Conservation (phyloP, 2,888 invertebrate species). For the Conistra vaccinii region DNA sequence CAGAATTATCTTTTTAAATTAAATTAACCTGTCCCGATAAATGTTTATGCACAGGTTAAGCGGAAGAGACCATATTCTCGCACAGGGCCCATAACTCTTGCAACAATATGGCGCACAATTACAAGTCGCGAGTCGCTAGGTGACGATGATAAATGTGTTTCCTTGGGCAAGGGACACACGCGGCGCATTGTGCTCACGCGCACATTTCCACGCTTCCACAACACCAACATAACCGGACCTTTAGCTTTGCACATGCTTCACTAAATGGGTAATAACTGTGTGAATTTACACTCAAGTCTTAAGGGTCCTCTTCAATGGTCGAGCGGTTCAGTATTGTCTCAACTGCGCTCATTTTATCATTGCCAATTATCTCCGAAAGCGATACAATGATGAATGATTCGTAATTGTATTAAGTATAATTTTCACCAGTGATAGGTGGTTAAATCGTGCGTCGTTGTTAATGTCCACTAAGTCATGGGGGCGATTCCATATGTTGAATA, state of each 20-base stretch:
- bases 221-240: constrained; percentile 66
- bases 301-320: constrained; percentile 61
- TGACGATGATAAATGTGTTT: constrained; percentile 89
- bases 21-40: constrained; percentile 56
- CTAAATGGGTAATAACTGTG: constrained; percentile 62
- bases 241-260: constrained; percentile 57
- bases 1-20: constrained; percentile 56
- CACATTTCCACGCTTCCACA: constrained; percentile 66
- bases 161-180: constrained; percentile 83
- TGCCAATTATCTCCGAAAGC: constrained; percentile 74
- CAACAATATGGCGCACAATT: constrained; percentile 89
- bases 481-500: constrained; percentile 77
- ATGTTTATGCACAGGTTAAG: constrained; percentile 72
- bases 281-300: constrained; percentile 49
- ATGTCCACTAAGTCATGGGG: constrained; percentile 74
- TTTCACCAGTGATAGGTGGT: constrained; percentile 62
- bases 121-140: constrained; percentile 83
- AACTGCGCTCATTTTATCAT: constrained; percentile 64
- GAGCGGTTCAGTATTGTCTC: constrained; percentile 62
- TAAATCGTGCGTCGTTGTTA: constrained; percentile 58
- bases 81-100: constrained; percentile 84
- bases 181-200: constrained; percentile 73
- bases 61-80: constrained; percentile 83
- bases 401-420: constrained; percentile 70
- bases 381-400: constrained; percentile 74